phyloP scores from a whole-genome alignment of 2,113 vertebrate species.

The Ahaetulla prasina region DNA sequence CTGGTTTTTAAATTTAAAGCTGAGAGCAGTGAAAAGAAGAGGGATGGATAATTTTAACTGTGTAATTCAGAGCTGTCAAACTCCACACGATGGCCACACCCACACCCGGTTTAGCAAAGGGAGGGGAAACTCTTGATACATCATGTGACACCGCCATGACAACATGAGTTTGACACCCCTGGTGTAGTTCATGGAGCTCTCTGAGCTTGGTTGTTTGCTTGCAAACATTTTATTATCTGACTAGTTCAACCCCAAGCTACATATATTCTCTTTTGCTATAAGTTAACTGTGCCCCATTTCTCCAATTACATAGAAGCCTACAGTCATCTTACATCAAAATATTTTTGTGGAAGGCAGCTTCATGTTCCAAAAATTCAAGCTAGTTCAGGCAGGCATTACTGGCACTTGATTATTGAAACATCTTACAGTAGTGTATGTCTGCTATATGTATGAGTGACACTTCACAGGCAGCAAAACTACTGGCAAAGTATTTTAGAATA shows the following conservation, averaged over 20 bases:
- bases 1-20: not conserved
- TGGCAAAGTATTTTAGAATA: not conserved
- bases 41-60: not conserved
- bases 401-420: not conserved
- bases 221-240: not conserved
- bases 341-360: not conserved
- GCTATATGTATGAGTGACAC: not conserved
- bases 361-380: not conserved
- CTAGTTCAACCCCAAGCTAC: not conserved
- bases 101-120: too few relatives aligned
- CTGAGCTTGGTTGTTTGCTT: not conserved
- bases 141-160: too few relatives aligned
- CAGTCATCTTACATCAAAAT: not conserved
- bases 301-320: not conserved
- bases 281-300: not conserved
- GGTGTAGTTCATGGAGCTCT: not conserved
- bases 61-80: not conserved
- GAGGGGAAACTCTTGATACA: too few relatives aligned
- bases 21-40: not conserved
- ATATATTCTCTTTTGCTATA: not conserved
- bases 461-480: not conserved
- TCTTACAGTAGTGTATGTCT: not conserved
- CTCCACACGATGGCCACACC: too few relatives aligned
- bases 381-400: not conserved
- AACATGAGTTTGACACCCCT: too few relatives aligned